Conservation (phyloP, 2,113 vertebrate species). For the Tachycineta bicolor region DNA sequence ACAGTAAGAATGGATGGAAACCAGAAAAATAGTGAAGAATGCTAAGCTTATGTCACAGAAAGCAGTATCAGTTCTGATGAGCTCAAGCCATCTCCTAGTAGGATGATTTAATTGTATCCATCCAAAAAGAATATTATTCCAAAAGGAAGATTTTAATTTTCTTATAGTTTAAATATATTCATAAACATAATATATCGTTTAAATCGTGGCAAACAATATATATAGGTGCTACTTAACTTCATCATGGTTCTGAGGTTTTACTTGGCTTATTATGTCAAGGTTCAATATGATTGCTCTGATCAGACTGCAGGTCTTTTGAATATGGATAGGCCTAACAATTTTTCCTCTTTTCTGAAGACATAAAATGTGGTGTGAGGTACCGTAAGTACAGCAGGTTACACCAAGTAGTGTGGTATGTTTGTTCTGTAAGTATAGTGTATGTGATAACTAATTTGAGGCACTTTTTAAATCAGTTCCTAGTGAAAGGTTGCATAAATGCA, state of each 20-base stretch:
- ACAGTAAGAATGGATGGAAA: background rate
- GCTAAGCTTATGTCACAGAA: background rate
- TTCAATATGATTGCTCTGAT: background rate
- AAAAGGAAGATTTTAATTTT: background rate
- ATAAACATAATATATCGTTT: too few species aligned
- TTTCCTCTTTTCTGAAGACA: background rate
- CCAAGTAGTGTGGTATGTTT: background rate
- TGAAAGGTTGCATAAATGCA: background rate
- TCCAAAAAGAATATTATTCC: background rate
- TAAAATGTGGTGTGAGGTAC: background rate
- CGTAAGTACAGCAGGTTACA: background rate
- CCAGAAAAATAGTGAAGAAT: background rate
- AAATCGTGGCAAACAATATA: accelerated
- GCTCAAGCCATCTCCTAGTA: background rate
- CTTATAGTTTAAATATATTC: background rate
- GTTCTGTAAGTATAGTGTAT: background rate
- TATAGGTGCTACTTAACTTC: background rate
- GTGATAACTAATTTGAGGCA: background rate
- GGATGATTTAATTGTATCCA: background rate
- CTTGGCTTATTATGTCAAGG: background rate
- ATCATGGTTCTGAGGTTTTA: background rate
- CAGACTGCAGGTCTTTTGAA: background rate
- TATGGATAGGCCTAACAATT: background rate
- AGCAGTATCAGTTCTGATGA: background rate
- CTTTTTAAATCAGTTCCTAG: background rate